phyloP scores from a whole-genome alignment of 1,140 invertebrate species.

The Lutraria rhynchaena region DNA sequence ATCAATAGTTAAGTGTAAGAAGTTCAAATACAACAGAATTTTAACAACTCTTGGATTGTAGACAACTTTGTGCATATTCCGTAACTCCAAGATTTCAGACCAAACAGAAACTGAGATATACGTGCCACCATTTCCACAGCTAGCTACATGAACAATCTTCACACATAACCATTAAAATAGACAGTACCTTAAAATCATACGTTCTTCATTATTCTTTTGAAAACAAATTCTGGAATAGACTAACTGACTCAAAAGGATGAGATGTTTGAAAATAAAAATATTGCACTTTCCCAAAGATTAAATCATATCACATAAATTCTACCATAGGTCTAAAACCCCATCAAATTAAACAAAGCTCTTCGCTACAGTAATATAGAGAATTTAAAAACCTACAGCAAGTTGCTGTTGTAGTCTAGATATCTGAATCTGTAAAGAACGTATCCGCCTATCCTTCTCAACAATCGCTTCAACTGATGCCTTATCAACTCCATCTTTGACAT shows the following conservation, averaged over 20 bases:
- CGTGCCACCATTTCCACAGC: neutral
- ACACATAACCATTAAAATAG: neutral
- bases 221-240: conserved; percentile 20
- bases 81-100: too few species aligned
- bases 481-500: conserved; percentile 26
- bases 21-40: too few species aligned
- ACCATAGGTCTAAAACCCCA: neutral
- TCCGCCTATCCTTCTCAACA: conserved; percentile 68
- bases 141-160: too few species aligned
- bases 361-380: neutral
- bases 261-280: neutral
- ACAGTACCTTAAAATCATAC: conserved; percentile 5
- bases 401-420: conserved; percentile 70
- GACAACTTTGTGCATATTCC: too few species aligned
- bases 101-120: neutral
- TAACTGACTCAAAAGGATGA: conserved; percentile 5
- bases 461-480: conserved; percentile 45
- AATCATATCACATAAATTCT: neutral
- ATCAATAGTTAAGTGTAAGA: too few species aligned
- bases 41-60: too few species aligned
- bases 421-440: conserved; percentile 70
- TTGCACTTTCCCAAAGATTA: conserved; percentile 14
- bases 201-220: conserved; percentile 4
- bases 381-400: conserved; percentile 71
- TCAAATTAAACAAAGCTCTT: too few species aligned